These are phyloP conservation scores for Cydia strobilella DNA, from an alignment of 1,140 invertebrate genomes.

Conservation along the genomic window DNA sequence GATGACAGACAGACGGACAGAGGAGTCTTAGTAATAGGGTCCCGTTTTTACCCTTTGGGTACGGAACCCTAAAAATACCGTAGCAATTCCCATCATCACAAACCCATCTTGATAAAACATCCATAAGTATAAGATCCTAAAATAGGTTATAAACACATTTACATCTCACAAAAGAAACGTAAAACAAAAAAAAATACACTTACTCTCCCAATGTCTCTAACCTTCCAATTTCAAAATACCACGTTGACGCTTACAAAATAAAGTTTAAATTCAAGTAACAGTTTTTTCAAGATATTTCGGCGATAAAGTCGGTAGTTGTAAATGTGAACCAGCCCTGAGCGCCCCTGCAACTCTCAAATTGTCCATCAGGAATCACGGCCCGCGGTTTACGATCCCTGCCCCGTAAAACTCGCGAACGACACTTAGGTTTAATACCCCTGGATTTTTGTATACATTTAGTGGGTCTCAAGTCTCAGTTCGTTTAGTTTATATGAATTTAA, in stretches of 20 bases:
- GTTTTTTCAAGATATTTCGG: neutral
- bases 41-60: too few relatives aligned
- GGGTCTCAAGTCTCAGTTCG: neutral
- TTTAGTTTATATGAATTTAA: neutral
- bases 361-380: slow-evolving; percentile 67
- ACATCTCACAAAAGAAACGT: slow-evolving; percentile 16
- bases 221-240: neutral
- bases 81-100: neutral
- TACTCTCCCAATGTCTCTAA: neutral
- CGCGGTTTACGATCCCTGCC: slow-evolving; percentile 53
- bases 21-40: too few relatives aligned
- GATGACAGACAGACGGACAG: too few relatives aligned
- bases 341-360: slow-evolving; percentile 59
- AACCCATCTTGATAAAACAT: slow-evolving; percentile 16
- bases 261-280: slow-evolving; percentile 5
- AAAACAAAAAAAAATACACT: neutral
- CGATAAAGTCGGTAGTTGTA: neutral
- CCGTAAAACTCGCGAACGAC: slow-evolving; percentile 62
- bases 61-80: too few relatives aligned
- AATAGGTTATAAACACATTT: slow-evolving; percentile 29
- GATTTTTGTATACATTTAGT: slow-evolving; percentile 50
- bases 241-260: neutral
- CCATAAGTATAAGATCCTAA: slow-evolving; percentile 6
- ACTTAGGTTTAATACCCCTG: slow-evolving; percentile 58
- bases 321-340: neutral